Evolutionary conservation across 2,888 invertebrate species (phyloP).

Genomic region (Pilophorus perplexus): DNA sequence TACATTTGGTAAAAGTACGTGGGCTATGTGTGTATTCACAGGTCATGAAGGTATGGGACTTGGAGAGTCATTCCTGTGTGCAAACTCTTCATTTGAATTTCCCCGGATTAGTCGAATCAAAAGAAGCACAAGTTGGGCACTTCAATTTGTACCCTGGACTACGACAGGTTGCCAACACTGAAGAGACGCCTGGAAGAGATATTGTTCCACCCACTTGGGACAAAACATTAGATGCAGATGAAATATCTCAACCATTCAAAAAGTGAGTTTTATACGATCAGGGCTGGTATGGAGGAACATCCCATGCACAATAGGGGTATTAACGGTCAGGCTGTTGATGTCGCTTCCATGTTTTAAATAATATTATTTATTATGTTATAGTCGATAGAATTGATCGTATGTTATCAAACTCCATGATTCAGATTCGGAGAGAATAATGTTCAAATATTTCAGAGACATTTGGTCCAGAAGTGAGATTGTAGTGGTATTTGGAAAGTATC

Average conservation of each 20-base stretch:
- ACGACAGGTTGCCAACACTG: neutral
- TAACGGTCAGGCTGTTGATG: no score
- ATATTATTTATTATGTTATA: no score
- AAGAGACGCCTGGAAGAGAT: neutral
- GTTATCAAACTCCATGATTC: no score
- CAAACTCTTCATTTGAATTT: constrained; percentile 60
- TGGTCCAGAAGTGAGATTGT: constrained; percentile 32
- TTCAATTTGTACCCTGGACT: constrained; percentile 19
- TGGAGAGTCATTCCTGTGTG: constrained; percentile 59
- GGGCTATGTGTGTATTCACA: constrained; percentile 49
- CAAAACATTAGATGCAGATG: neutral
- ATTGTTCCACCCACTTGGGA: neutral
- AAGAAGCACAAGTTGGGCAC: no score
- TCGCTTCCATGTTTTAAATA: no score
- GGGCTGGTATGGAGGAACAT: no score
- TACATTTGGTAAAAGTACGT: no score
- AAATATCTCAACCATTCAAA: neutral
- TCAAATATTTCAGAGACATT: constrained; percentile 16
- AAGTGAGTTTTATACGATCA: no score
- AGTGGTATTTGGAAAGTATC: constrained; percentile 24
- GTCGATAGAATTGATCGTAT: no score
- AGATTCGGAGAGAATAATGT: no score
- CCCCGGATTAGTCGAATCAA: constrained; percentile 51
- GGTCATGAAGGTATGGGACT: constrained; percentile 62
- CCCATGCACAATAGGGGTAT: no score